Percentiles rank a stretch among this genome's conserved stretches.
phyloP scores from a whole-genome alignment of 2,888 invertebrate genomes.

The Pteria penguin region DNA sequence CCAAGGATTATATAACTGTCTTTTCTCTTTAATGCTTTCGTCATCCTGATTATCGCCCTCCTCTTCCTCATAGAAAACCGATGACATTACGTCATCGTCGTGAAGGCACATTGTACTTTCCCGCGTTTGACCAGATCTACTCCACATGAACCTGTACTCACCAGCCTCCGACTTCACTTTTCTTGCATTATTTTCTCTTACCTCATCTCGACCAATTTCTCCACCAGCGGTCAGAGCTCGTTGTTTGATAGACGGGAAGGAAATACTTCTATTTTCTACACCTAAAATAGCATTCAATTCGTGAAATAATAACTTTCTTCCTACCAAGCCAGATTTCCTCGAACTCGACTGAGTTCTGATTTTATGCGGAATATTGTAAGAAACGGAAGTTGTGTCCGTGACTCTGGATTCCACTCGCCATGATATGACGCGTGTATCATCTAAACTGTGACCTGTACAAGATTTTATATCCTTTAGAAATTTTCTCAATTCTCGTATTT shows the following conservation, averaged over 20 bases:
- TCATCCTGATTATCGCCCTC: neutral
- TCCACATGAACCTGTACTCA: neutral
- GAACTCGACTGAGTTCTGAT: neutral
- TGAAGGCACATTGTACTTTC: neutral
- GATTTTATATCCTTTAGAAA: conserved; percentile 29
- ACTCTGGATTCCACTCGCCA: neutral
- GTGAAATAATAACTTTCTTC: neutral
- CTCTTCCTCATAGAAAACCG: neutral
- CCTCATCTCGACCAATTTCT: neutral
- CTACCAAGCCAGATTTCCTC: conserved; percentile 5
- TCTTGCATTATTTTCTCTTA: neutral
- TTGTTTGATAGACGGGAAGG: neutral
- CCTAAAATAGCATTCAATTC: neutral
- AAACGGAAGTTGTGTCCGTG: neutral
- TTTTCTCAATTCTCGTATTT: conserved; percentile 14
- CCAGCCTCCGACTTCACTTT: conserved; percentile 31
- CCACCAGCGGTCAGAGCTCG: neutral
- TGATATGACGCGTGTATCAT: conserved; percentile 24
- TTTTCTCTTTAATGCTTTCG: neutral
- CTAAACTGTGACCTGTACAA: conserved; percentile 30
- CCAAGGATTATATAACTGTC: conserved; percentile 33
- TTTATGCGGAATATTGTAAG: neutral
- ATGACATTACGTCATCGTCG: conserved; percentile 2
- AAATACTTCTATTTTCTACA: neutral
- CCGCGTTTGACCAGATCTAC: neutral